Conservation (phyloP, 2,888 invertebrate genomes). For the Ectemnius lituratus region DNA sequence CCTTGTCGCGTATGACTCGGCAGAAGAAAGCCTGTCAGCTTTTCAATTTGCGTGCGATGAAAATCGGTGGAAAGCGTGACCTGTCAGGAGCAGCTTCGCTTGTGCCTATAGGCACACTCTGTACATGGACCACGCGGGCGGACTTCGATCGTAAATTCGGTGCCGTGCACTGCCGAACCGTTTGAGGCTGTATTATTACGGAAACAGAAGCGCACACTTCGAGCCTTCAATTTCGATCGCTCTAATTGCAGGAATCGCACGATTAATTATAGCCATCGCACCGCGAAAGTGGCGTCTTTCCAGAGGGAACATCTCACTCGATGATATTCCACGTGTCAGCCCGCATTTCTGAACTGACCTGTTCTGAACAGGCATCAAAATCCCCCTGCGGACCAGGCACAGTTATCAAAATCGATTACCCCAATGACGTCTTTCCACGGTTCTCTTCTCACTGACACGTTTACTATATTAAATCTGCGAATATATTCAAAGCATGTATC, state of each 20-base stretch:
- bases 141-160: constrained; percentile 1
- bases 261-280: constrained; percentile 70
- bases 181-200: constrained; percentile 52
- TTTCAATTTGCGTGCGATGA: neutral
- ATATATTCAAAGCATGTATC: no score
- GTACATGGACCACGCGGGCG: no score
- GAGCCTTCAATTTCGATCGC: constrained; percentile 56
- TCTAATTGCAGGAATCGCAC: constrained; percentile 72
- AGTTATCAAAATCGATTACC: neutral
- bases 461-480: no score
- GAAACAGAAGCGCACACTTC: constrained; percentile 55
- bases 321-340: constrained; percentile 8
- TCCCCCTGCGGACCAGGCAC: constrained; percentile 26
- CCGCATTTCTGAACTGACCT: constrained; percentile 22
- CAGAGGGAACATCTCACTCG: constrained; percentile 58
- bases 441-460: neutral
- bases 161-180: constrained; percentile 25
- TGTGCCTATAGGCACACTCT: constrained; percentile 13
- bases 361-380: constrained; percentile 36
- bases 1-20: no score
- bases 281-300: constrained; percentile 46
- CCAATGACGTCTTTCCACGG: neutral
- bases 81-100: constrained; percentile 10
- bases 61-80: constrained; percentile 8
- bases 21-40: no score